These are phyloP conservation scores for Platysteira castanea DNA, from an alignment of 2,113 vertebrate species.

Conservation along the genomic window DNA sequence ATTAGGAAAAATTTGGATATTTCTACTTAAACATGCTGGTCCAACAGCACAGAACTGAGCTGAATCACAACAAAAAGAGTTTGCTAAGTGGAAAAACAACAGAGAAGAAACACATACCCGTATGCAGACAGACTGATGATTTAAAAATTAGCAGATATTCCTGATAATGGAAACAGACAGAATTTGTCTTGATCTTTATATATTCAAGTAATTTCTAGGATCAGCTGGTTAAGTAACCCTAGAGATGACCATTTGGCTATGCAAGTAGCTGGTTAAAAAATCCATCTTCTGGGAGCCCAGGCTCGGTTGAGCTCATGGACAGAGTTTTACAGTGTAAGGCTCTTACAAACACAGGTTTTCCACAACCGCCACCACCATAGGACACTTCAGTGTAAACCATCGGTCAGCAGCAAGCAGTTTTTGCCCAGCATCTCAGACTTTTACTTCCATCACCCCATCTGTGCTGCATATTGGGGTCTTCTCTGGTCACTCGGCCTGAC, in stretches of 20 bases:
- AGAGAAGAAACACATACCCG: neutral
- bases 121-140: neutral
- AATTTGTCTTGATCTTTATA: neutral
- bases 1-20: neutral
- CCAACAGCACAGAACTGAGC: neutral
- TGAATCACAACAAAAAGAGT: neutral
- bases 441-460: neutral
- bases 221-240: neutral
- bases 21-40: neutral
- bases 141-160: neutral
- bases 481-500: neutral
- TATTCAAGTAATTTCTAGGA: neutral
- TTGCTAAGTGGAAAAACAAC: neutral
- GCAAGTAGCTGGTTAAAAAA: neutral
- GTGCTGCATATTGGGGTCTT: rapidly evolving
- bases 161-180: neutral
- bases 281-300: neutral
- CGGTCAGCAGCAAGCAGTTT: neutral
- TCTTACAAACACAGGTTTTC: neutral
- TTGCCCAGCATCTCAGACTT: neutral
- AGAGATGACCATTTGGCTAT: neutral
- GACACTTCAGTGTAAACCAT: neutral
- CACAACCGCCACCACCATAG: neutral
- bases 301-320: neutral
- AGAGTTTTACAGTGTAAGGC: neutral